A percentile compares a stretch with the other conserved stretches of the same genome.
These are phyloP conservation scores for Cerastis rubricosa DNA, from an alignment of 2,888 invertebrate species.

Conservation along the genomic window DNA sequence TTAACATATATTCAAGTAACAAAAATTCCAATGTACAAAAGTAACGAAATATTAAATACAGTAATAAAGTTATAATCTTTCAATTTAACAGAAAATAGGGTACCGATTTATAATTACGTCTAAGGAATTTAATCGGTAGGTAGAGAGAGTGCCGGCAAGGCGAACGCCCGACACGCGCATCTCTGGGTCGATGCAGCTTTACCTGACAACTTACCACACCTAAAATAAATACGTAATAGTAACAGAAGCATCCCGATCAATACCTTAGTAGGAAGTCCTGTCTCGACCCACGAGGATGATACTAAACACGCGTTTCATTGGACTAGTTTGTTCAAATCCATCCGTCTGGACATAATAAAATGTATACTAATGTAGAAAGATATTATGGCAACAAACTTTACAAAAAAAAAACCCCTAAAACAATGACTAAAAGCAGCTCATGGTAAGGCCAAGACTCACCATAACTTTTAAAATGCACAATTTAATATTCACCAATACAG, in stretches of 20 bases:
- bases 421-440: constrained; percentile 90
- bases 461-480: constrained; percentile 90
- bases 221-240: constrained; percentile 84
- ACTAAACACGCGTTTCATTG: constrained; percentile 82
- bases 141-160: constrained; percentile 64
- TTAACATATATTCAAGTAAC: constrained; percentile 88
- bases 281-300: constrained; percentile 77
- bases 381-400: constrained; percentile 91
- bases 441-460: constrained; percentile 86
- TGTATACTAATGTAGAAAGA: constrained; percentile 90
- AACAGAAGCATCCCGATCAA: constrained; percentile 77
- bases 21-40: constrained; percentile 90
- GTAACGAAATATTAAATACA: constrained; percentile 88
- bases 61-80: constrained; percentile 85
- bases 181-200: constrained; percentile 69
- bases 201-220: constrained; percentile 73
- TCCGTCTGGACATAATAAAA: constrained; percentile 87
- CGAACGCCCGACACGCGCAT: constrained; percentile 57
- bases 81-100: constrained; percentile 86
- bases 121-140: constrained; percentile 69
- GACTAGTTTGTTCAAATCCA: constrained; percentile 91
- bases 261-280: constrained; percentile 74
- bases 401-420: constrained; percentile 89
- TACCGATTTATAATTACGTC: constrained; percentile 78
- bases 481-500: constrained; percentile 90